A percentile compares a stretch with the other conserved stretches of the same genome.
Evolutionary conservation across 2,113 vertebrate genomes (phyloP).

Genomic region (Sardina pilchardus): DNA sequence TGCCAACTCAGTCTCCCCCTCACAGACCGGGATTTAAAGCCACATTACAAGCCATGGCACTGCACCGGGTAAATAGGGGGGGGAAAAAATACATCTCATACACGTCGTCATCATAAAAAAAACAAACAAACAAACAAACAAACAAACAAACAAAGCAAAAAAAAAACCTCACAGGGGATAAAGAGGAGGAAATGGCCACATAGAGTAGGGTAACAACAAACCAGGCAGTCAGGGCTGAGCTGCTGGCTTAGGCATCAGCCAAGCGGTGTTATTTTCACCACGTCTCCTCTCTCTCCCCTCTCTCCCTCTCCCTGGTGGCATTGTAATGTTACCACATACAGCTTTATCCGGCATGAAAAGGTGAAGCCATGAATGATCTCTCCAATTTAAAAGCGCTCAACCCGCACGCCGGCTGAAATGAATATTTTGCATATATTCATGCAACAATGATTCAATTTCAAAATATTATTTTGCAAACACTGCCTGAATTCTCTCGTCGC

Average conservation of each 20-base stretch:
- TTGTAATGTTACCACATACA: slow-evolving; percentile 96
- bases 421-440: slow-evolving; percentile 99
- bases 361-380: slow-evolving; percentile 99
- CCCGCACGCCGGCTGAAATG: slow-evolving; percentile 98
- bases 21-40: neutral
- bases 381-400: slow-evolving; percentile 99
- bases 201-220: neutral
- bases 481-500: slow-evolving; percentile 86
- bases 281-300: slow-evolving; percentile 14
- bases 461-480: slow-evolving; percentile 99
- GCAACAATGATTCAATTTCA: slow-evolving; percentile 99
- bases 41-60: neutral
- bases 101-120: neutral
- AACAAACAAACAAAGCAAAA: neutral
- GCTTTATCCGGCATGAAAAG: slow-evolving; percentile 99
- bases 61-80: neutral
- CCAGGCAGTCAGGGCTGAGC: neutral
- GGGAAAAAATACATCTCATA: neutral
- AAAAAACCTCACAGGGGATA: neutral
- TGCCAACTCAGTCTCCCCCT: neutral
- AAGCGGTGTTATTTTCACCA: neutral
- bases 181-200: neutral
- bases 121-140: neutral
- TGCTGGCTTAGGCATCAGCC: slow-evolving; percentile 14
- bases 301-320: slow-evolving; percentile 84